These are phyloP conservation scores for Rhinoptilus africanus DNA, from an alignment of 2,113 vertebrate genomes.

Conservation along the genomic window DNA sequence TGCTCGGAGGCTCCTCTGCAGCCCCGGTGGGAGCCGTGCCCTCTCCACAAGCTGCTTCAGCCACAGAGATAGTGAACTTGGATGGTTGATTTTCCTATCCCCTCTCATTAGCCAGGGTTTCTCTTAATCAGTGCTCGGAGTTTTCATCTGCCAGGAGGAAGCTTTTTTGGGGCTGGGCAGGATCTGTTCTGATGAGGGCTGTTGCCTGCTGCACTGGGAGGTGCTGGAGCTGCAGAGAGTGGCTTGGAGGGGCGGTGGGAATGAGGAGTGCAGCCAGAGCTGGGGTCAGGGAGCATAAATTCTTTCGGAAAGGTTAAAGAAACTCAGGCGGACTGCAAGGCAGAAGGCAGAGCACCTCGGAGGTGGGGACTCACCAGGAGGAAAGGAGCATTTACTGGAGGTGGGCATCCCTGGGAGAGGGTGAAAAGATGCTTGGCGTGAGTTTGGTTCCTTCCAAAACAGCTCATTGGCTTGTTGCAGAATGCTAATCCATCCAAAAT, in stretches of 20 bases:
- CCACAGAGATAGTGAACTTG: neutral
- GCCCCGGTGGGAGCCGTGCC: rapidly evolving
- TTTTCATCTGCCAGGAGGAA: neutral
- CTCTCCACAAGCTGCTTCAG: neutral
- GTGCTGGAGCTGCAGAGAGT: neutral
- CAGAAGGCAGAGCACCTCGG: neutral
- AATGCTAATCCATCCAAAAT: neutral
- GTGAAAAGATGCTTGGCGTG: rapidly evolving
- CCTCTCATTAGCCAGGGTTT: neutral
- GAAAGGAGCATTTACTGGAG: neutral
- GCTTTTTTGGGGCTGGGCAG: neutral
- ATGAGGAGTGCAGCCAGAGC: neutral
- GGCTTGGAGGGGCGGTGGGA: neutral
- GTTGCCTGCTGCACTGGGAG: neutral
- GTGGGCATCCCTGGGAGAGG: neutral
- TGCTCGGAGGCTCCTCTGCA: neutral
- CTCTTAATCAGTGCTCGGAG: neutral
- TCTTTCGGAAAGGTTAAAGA: neutral
- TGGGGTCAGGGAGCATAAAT: neutral
- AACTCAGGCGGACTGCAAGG: neutral
- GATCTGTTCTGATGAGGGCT: neutral
- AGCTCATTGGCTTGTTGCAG: neutral
- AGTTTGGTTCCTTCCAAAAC: neutral
- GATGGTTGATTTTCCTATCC: neutral
- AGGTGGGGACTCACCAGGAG: neutral